Conservation (phyloP, 1,140 invertebrate species). For the Listronotus oregonensis region DNA sequence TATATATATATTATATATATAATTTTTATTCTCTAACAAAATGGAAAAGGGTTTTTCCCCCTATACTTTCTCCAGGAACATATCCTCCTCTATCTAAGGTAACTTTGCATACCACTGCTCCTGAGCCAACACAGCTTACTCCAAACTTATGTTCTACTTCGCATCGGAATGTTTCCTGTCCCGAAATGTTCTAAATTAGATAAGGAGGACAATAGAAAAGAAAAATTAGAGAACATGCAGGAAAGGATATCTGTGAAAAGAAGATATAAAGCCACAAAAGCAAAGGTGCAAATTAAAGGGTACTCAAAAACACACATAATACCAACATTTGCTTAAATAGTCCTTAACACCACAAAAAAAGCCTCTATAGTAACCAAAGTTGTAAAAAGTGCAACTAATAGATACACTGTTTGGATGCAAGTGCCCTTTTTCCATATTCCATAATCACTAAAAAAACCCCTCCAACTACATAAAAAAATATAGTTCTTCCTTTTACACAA, state of each 20-base stretch:
- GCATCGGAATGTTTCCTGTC: conserved; percentile 88
- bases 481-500: too few species aligned
- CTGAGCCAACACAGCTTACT: conserved; percentile 82
- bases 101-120: conserved; percentile 81
- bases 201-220: conserved; percentile 31
- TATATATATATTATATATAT: too few species aligned
- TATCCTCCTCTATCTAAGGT: conserved; percentile 89
- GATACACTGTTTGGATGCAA: too few species aligned
- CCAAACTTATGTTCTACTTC: conserved; percentile 89
- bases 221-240: conserved; percentile 37
- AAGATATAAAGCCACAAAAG: conserved; percentile 7
- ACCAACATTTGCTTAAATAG: too few species aligned
- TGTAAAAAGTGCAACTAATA: too few species aligned
- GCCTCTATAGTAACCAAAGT: too few species aligned
- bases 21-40: too few species aligned
- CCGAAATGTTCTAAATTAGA: conserved; percentile 51
- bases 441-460: too few species aligned
- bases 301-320: background rate
- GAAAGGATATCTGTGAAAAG: conserved; percentile 27
- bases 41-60: conserved; percentile 46
- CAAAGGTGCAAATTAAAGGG: conserved; percentile 2
- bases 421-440: too few species aligned
- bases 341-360: too few species aligned
- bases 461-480: too few species aligned
- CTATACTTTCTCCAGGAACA: conserved; percentile 90